Evolutionary conservation across 2,888 invertebrate species (phyloP).

Genomic region (Drosophila phalerata): DNA sequence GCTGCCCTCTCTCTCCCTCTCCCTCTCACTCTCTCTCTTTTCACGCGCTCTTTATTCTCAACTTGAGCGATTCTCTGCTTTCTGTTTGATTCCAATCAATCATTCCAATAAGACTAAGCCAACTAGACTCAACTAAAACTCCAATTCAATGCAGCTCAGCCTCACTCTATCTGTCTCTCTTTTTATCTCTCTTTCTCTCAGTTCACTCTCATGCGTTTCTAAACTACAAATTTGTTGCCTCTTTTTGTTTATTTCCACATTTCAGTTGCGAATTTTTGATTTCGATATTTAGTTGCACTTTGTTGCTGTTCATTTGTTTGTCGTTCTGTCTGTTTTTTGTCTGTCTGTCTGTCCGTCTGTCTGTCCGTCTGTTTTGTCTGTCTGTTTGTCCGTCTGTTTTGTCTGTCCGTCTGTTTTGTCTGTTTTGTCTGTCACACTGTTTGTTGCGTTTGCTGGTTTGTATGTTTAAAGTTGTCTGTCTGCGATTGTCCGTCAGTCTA

Average conservation of each 20-base stretch:
- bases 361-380: slow-evolving; percentile 40
- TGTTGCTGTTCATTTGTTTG: slow-evolving; percentile 45
- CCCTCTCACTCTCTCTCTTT: too few relatives aligned
- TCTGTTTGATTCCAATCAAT: too few relatives aligned
- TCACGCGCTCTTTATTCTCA: slow-evolving; percentile 12
- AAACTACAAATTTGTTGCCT: slow-evolving; percentile 53
- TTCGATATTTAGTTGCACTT: slow-evolving; percentile 76
- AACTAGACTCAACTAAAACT: slow-evolving; percentile 8
- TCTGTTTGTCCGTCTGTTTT: slow-evolving; percentile 46
- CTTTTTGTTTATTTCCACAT: background rate
- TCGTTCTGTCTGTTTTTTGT: slow-evolving; percentile 34
- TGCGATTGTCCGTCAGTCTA: slow-evolving; percentile 40
- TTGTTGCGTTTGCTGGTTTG: slow-evolving; percentile 26
- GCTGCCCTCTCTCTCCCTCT: too few relatives aligned
- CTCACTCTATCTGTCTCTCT: background rate
- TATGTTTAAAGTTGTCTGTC: slow-evolving; percentile 56
- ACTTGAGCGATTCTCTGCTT: slow-evolving; percentile 37
- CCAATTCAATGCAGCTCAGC: slow-evolving; percentile 10
- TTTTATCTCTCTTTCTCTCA: slow-evolving; percentile 9
- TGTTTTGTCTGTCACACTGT: slow-evolving; percentile 44
- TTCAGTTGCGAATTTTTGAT: slow-evolving; percentile 73
- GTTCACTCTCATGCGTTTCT: slow-evolving; percentile 53
- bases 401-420: too few relatives aligned
- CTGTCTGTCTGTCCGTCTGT: slow-evolving; percentile 42
- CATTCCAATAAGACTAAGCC: slow-evolving; percentile 9